A percentile compares a stretch with the other conserved stretches of the same genome.
These are phyloP conservation scores for Nansenia antarctica DNA, from an alignment of 2,113 vertebrate species.

Conservation along the genomic window DNA sequence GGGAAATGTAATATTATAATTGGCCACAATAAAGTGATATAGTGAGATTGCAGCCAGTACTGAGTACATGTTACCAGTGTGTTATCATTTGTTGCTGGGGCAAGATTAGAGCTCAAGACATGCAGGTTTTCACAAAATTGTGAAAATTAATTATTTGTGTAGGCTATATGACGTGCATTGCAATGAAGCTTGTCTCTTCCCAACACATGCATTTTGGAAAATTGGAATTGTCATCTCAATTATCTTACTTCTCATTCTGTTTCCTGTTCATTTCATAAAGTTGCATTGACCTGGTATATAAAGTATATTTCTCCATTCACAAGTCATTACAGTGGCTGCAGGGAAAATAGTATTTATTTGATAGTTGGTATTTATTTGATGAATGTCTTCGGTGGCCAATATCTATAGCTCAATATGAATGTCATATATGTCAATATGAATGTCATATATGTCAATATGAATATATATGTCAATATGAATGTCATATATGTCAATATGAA, in stretches of 20 bases:
- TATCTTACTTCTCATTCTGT: background rate
- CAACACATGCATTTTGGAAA: background rate
- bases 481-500: too few species aligned
- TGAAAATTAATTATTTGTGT: background rate
- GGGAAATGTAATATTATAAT: constrained; percentile 25
- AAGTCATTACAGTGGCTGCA: background rate
- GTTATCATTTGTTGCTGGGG: constrained; percentile 8
- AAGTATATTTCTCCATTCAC: background rate
- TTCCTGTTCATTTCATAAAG: too few species aligned
- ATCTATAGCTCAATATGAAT: background rate
- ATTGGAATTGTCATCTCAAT: background rate
- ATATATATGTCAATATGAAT: background rate
- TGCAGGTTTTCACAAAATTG: background rate
- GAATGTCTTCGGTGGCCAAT: too few species aligned
- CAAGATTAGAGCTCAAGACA: constrained; percentile 25
- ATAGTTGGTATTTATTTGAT: too few species aligned
- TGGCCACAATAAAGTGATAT: constrained; percentile 13
- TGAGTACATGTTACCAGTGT: constrained; percentile 30
- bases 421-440: background rate
- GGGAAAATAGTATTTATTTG: background rate
- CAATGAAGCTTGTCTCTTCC: background rate
- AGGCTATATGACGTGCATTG: too few species aligned
- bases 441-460: background rate
- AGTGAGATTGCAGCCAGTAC: background rate
- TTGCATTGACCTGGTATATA: background rate